Base-by-base conservation (phyloP, 2,113 vertebrate species). In the Cyrtonyx montezumae region DNA sequence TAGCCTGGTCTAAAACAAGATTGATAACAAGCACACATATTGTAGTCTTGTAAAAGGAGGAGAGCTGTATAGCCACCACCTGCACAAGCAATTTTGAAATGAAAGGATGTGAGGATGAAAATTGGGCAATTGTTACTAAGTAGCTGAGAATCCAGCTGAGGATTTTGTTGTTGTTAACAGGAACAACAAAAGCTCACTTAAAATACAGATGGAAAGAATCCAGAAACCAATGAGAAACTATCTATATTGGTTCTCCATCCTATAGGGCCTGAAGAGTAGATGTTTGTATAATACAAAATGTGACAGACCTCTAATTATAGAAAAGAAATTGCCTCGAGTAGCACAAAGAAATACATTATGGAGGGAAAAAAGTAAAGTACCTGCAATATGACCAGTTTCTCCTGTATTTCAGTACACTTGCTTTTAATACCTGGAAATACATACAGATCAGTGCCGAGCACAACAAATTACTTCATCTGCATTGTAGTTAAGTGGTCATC, bases 81-180 rank as follows among this genome's bases (percentile, higher is more conserved):
- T 98, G 97, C 96, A 95, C 88, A 95, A 94, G 94, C 93, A 96
- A 96, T 98, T 97, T 90, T 49, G 21, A 61, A 75, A 97, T 96
- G 88, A 97, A 98, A 97, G 88, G 85, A 97, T 26, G 73, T 1
- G 3, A 96, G 61, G 68, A 97, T 95, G 91, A 94, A 97, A 97
- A 98, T 79, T 96, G 93, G 87, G 88, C 95, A 95, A 95, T 96
- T 97, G 97, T 97, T 97, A 92, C 93, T 95, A 95, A 96, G 93
- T 92, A 97, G 96, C 84, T 96, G 85, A 97, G 95, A 94, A 96
- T 92, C 82, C 97, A 97, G 97, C 95, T 97, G 97, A 98, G 91
- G 17, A 73, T 91, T 88, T 84, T 93, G 73, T 79, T 48, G 42
- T 30, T 94, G 59, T 46, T 76, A 93, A 96, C 84, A 95, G 66